Evolutionary conservation across 2,888 invertebrate genomes (phyloP), one percentile per base, ranked within the genome.

Genomic region (Ephialtes manifestator): DNA sequence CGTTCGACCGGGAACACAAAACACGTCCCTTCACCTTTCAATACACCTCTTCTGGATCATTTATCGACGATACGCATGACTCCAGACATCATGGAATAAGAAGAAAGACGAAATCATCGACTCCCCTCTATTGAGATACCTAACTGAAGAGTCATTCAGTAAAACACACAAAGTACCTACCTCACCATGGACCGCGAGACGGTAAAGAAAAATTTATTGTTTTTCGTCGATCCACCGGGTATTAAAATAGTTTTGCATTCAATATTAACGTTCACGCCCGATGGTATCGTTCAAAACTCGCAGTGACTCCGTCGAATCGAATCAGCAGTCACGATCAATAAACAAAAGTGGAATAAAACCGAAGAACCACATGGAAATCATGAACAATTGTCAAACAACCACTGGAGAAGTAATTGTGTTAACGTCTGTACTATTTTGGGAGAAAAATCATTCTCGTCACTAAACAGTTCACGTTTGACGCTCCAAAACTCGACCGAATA

Each of bases 401-500:
- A 74, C 4, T 11, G 65, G 65, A 68, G 1, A 39, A n/a, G 28
- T 58, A 31, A 76, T 43, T 18, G 18, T 46, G 11, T 68, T 35
- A 63, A 60, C 31, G 2, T 65, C 53, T 39, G 65, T 51, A 46
- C 60, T 18, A 70, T 84, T 81, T 70, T 68, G 72, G 46, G 53
- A 10, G 35, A 18, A 68, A 81, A 70, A 77, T 70, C 43, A 51
- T 55, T 46, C 68, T 77, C 67, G 18, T 18, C 51, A 31, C 65
- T 8, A 67, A 77, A 67, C 28, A 43, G 24, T 43, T 58, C 13
- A 53, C 43, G 46, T 63, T 51, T 48, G 46, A 74, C 53, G 53
- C n/a, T 63, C 20, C 60, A 43, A 46, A 48, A 46, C 81, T 81
- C 81, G 78, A 84, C 74, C 63, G 84, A 78, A 84, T 53, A 13